Percentiles rank a stretch among this genome's conserved stretches.
phyloP scores from a whole-genome alignment of 2,113 vertebrate genomes.

The Ammodytes dubius region DNA sequence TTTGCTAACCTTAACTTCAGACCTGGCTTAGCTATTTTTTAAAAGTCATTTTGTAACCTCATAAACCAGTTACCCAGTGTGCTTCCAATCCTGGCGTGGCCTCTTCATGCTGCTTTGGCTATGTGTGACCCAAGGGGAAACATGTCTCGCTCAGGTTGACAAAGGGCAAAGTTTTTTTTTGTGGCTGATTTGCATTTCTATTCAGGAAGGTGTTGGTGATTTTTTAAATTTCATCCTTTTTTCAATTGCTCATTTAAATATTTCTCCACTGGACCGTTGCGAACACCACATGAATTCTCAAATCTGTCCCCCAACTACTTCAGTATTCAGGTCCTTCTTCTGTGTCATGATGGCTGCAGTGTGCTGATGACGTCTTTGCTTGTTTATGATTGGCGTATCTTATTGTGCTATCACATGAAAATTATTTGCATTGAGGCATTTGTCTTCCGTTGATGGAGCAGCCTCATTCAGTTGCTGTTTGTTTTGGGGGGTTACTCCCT shows the following conservation, averaged over 20 bases:
- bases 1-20: neutral
- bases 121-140: neutral
- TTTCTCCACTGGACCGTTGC: neutral
- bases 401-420: neutral
- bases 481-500: no score
- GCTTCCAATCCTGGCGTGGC: neutral
- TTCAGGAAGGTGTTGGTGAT: neutral
- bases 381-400: neutral
- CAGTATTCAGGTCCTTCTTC: slow-evolving; percentile 4
- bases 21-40: neutral
- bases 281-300: neutral
- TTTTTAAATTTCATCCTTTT: neutral
- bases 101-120: neutral
- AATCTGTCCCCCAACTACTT: neutral
- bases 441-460: no score
- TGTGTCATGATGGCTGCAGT: neutral
- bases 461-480: no score
- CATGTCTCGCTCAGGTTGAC: slow-evolving; percentile 19
- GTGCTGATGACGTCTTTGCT: neutral
- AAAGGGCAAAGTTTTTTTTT: neutral
- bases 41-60: neutral
- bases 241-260: neutral
- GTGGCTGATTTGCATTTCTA: neutral
- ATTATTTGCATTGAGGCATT: no score
- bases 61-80: neutral